phyloP scores from a whole-genome alignment of 2,888 invertebrate species.

The Imbricaverruca yamaguchii region DNA sequence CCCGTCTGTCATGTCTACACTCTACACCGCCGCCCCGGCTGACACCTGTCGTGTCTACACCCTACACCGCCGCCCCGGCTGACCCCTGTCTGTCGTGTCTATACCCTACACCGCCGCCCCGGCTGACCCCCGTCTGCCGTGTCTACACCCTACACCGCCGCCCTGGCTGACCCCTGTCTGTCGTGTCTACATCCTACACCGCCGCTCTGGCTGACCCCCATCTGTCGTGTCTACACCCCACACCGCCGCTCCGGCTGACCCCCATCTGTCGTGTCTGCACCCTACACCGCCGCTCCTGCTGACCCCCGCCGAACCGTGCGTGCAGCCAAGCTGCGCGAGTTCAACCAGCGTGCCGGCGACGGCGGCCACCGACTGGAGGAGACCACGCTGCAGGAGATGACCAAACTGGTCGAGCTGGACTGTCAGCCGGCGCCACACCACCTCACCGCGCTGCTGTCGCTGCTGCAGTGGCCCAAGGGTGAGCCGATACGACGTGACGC shows the following conservation, averaged over 20 bases:
- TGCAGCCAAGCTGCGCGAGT: slow-evolving; percentile 48
- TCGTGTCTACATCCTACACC: no score
- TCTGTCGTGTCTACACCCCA: not conserved
- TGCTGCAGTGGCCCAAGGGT: slow-evolving; percentile 68
- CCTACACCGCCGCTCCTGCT: not conserved
- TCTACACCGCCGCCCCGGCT: no score
- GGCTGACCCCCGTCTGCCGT: no score
- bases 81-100: no score
- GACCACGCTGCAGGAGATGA: slow-evolving; percentile 53
- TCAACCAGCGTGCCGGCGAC: slow-evolving; percentile 56
- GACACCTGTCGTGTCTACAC: no score
- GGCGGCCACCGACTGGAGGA: slow-evolving; percentile 49
- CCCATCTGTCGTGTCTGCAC: not conserved
- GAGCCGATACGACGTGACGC: slow-evolving; percentile 27
- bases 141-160: slow-evolving; percentile 26
- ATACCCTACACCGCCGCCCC: no score
- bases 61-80: no score
- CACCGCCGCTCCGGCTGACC: not conserved
- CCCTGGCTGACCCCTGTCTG: not conserved
- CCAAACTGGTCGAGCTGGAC: slow-evolving; percentile 42
- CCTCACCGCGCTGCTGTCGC: slow-evolving; percentile 51
- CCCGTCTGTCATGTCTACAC: no score
- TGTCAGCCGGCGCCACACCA: slow-evolving; percentile 42
- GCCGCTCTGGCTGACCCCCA: not conserved
- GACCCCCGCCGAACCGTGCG: not conserved